phyloP scores from a whole-genome alignment of 1,140 invertebrate species.

The Pantala flavescens region DNA sequence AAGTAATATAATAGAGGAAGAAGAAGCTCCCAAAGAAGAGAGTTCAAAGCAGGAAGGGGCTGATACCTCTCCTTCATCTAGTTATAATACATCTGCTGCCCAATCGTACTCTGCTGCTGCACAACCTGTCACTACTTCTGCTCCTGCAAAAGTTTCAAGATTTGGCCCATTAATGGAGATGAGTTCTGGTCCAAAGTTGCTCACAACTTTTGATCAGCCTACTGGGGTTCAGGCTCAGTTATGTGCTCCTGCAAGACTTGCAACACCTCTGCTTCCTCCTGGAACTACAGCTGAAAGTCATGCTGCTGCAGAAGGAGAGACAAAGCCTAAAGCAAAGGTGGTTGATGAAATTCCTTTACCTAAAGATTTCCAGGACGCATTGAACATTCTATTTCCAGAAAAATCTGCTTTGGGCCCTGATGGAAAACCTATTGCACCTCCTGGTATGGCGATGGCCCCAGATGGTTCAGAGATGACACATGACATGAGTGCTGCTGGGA shows the following conservation, averaged over 20 bases:
- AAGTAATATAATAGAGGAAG: not conserved
- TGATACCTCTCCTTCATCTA: no score
- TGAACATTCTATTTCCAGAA: slow-evolving; percentile 59
- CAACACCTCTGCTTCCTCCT: not conserved
- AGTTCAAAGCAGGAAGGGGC: not conserved
- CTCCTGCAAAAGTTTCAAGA: slow-evolving; percentile 6
- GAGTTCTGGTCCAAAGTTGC: not conserved
- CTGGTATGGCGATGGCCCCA: not conserved
- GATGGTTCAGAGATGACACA: not conserved
- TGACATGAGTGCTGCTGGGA: not conserved
- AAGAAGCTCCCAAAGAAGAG: not conserved
- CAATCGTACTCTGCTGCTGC: not conserved
- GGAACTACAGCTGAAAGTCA: slow-evolving; percentile 13
- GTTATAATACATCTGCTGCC: not conserved
- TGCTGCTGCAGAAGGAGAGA: slow-evolving; percentile 25
- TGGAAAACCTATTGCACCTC: slow-evolving; percentile 8
- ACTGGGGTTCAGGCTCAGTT: not conserved
- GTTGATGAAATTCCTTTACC: slow-evolving; percentile 32
- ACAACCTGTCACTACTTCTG: slow-evolving; percentile 22
- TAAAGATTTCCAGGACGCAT: slow-evolving; percentile 55
- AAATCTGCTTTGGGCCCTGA: slow-evolving; percentile 26
- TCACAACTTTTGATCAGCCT: not conserved
- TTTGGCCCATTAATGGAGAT: slow-evolving; percentile 1
- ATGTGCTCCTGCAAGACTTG: not conserved
- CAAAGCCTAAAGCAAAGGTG: slow-evolving; percentile 20